A percentile compares a stretch with the other conserved stretches of the same genome.
Evolutionary conservation across 2,888 invertebrate species (phyloP).

Genomic region (Antheraea yamamai): DNA sequence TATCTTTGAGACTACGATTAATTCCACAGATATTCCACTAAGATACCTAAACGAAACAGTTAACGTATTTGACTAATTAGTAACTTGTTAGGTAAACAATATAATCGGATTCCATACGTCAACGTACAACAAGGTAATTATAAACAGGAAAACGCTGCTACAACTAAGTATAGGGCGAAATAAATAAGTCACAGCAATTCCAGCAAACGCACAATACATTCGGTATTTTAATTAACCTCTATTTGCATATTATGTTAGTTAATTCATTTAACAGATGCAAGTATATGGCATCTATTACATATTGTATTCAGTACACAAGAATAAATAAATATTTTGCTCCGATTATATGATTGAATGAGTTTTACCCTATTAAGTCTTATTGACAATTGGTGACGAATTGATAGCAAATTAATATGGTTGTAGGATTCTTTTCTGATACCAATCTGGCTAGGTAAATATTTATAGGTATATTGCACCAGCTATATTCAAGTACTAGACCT

Average conservation of each 20-base stretch:
- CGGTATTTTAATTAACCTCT: slow-evolving; percentile 8
- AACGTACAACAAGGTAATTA: neutral
- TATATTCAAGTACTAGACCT: too few relatives aligned
- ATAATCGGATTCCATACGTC: slow-evolving; percentile 5
- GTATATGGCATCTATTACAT: neutral
- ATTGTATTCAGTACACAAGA: neutral
- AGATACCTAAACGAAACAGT: neutral
- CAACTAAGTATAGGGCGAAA: slow-evolving; percentile 2
- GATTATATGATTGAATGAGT: too few relatives aligned
- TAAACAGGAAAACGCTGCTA: slow-evolving; percentile 19
- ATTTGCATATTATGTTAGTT: neutral
- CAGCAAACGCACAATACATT: slow-evolving; percentile 8
- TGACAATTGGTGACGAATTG: too few relatives aligned
- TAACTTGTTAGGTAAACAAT: slow-evolving; percentile 11
- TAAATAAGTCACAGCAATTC: slow-evolving; percentile 15
- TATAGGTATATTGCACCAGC: too few relatives aligned
- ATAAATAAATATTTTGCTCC: neutral
- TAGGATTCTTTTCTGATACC: too few relatives aligned
- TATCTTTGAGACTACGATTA: neutral
- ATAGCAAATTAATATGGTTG: too few relatives aligned
- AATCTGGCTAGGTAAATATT: too few relatives aligned
- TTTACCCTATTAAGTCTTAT: too few relatives aligned
- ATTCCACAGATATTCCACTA: neutral
- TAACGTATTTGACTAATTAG: neutral
- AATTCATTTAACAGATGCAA: neutral